Base-by-base conservation (phyloP, 2,113 vertebrate genomes). In the Chrysemys picta region DNA sequence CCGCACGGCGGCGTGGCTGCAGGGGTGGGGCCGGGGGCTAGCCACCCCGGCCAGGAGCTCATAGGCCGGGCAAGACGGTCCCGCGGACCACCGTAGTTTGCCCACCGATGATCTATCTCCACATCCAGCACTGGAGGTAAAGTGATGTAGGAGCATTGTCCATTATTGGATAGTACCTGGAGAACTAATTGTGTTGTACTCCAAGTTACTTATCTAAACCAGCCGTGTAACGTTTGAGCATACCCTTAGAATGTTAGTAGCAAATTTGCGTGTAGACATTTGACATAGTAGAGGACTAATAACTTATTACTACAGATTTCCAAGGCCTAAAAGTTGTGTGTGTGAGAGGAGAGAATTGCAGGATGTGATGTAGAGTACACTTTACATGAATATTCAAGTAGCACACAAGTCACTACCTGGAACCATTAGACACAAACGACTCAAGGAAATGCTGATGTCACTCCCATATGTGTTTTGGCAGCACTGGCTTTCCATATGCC, bases 401-500 rank as follows among this genome's bases (percentile, higher is more conserved):
- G 96, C 93, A 56, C 85, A 94, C 87, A 89, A 90, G 93, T 93
- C 95, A 79, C 92, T 94, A 94, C 95, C 96, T 96, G 91, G 93
- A 96, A 95, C 94, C 80, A 0, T 85, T 92, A 96, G 53, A 92
- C 95, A 93, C 7, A 88, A 95, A 95, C 2, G 45, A 95, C 91
- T 95, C 97, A 89, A 80, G 72, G 94, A 95, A 96, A 92, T 45
- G 87, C 95, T 95, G 96, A 97, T 96, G 94, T 96, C 95, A 95
- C 93, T 85, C 6, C 72, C 38, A 45, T 82, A 81, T 80, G 94
- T 12, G 0, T 96, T 94, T 10, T 0, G 22, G 62, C 38, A 57
- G 65, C 0, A 0, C 59, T 8, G 3, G 93, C 57, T 80, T 88
- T 49, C 75, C 4, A 3, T 10, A 35, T 1, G 1, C 89, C 90